These are phyloP conservation scores for Phenganax stokvisi DNA, from an alignment of 92 coral and sea anemone genomes.

Conservation along the genomic window DNA sequence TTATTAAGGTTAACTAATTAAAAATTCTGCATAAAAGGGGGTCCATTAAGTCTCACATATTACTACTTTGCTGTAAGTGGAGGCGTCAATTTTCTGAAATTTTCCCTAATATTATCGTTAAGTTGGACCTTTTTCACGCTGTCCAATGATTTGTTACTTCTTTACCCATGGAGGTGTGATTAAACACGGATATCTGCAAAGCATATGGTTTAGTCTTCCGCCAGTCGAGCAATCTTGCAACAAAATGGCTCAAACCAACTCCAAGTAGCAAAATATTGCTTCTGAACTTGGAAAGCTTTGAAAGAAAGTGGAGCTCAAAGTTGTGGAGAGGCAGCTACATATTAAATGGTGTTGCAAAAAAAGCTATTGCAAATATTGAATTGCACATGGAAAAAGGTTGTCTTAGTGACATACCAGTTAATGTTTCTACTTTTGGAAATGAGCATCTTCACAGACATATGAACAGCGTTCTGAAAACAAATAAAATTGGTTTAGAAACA, in stretches of 20 bases:
- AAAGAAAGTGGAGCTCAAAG: slow-evolving; percentile 22
- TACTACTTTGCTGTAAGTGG: slow-evolving; percentile 36
- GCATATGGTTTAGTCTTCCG: slow-evolving; percentile 42
- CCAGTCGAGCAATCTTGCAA: slow-evolving; percentile 24
- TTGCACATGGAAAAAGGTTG: slow-evolving; percentile 27
- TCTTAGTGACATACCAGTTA: slow-evolving; percentile 4
- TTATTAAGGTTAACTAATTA: no score
- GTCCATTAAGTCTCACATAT: no score
- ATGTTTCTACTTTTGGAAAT: slow-evolving; percentile 26
- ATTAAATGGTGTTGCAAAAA: slow-evolving; percentile 18
- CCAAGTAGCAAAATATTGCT: slow-evolving; percentile 12
- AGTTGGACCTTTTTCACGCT: slow-evolving; percentile 35
- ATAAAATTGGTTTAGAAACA: slow-evolving; percentile 15
- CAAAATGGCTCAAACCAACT: slow-evolving; percentile 7
- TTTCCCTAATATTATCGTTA: slow-evolving; percentile 14
- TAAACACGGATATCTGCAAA: slow-evolving; percentile 15
- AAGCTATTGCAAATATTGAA: slow-evolving; percentile 22
- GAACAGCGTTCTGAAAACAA: slow-evolving; percentile 20
- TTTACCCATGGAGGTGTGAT: neutral
- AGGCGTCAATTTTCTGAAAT: neutral
- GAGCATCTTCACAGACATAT: slow-evolving; percentile 31
- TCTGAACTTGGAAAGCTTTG: slow-evolving; percentile 37
- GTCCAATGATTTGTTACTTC: slow-evolving; percentile 29
- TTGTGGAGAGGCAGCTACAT: slow-evolving; percentile 8
- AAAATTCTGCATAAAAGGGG: no score